Base-by-base conservation (phyloP, 2,888 invertebrate genomes). In the Diloba caeruleocephala region DNA sequence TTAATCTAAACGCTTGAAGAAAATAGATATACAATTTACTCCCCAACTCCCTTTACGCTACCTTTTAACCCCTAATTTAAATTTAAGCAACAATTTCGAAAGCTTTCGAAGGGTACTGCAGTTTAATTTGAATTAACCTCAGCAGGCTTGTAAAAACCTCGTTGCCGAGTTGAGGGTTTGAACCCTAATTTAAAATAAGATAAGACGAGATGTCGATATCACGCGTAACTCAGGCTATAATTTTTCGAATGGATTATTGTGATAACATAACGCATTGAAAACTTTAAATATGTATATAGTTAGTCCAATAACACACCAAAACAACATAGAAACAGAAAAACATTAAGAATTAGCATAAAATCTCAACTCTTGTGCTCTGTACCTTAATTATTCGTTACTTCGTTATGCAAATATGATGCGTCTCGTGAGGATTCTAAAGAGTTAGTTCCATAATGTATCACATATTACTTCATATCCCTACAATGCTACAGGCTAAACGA, bases 81-180 rank as follows among this genome's bases (percentile, higher is more conserved):
- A 63, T 63, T 61, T 66, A 45, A 45, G 49, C 42, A 61, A 64
- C 63, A 64, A 67, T 67, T 46, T 54, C 31, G 44, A 39, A 37
- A 53, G 48, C 67, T 45, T 49, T 54, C 37, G 44, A 38, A 67
- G 41, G 42, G 59, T 54, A 58, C 64, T 66, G 65, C 64, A 64
- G 49, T 69, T 69, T 67, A 67, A 67, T 67, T 67, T 59, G 60
- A 64, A 67, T 67, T 69, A 64, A 69, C 54, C 60, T 52, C 60
- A 48, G 50, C 49, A 46, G 55, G 54, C 49, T 37, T 59, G 44
- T 69, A 67, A 69, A 67, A 68, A 52, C 33, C 51, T 46, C 31
- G 34, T 17, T 31, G 52, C 34, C 17, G 51, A 45, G 38, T 42
- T 14, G 49, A 41, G 49, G 44, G 48, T 48, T 32, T 39, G 32